A percentile compares a stretch with the other conserved stretches of the same genome.
Conservation (phyloP, 2,113 vertebrate genomes). For the Manacus vitellinus region DNA sequence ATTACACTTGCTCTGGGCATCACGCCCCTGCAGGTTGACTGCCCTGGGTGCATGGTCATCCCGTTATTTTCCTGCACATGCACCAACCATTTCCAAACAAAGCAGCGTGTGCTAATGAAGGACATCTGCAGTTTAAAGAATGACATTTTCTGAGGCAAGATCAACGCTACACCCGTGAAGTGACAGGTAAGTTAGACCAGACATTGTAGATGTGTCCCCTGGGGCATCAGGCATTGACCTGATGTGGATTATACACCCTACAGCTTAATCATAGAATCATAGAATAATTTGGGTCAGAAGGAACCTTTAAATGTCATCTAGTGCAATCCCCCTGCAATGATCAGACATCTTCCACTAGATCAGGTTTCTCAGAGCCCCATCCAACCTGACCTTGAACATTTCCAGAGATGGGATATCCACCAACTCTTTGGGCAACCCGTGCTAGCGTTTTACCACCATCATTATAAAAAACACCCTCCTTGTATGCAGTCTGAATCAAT, state of each 20-base stretch:
- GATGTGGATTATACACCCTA: not conserved
- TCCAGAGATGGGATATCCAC: not conserved
- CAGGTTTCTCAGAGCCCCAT: not conserved
- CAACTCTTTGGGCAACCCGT: not conserved
- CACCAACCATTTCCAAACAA: not conserved
- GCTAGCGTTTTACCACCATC: not conserved
- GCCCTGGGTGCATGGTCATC: not conserved
- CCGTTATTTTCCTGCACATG: not conserved
- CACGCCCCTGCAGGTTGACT: not conserved
- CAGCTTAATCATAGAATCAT: not conserved
- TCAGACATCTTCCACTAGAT: not conserved
- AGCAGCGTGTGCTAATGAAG: not conserved
- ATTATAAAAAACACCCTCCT: not conserved
- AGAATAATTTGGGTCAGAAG: not conserved
- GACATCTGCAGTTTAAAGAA: conserved; percentile 49
- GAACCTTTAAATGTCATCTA: not conserved
- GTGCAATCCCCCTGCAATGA: not conserved
- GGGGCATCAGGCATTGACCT: not conserved
- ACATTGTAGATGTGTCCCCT: not conserved
- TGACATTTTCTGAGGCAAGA: conserved; percentile 48
- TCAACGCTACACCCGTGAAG: not conserved
- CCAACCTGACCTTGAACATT: not conserved
- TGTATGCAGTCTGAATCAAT: not conserved
- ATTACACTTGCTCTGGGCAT: not conserved
- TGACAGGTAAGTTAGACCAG: conserved; percentile 17